phyloP scores from a whole-genome alignment of 2,113 vertebrate species.

The Paralichthys olivaceus region DNA sequence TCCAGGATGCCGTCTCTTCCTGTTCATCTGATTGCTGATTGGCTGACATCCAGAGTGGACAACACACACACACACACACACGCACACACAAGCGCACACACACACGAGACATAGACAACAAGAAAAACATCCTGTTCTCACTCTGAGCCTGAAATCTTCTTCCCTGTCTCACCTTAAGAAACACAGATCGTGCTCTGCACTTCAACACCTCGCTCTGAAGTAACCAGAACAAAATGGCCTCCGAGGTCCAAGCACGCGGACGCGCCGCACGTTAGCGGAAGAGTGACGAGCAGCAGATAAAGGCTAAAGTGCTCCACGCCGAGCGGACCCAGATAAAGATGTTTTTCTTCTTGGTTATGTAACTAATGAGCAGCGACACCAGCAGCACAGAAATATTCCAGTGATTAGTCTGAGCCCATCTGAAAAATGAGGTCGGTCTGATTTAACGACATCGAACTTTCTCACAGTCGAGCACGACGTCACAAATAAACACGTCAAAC shows the following conservation, averaged over 20 bases:
- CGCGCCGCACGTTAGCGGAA: slow-evolving; percentile 14
- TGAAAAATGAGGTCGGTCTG: neutral
- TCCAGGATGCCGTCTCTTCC: slow-evolving; percentile 57
- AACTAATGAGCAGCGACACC: slow-evolving; percentile 15
- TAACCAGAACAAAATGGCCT: slow-evolving; percentile 61
- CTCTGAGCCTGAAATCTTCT: slow-evolving; percentile 2
- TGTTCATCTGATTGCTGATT: slow-evolving; percentile 68
- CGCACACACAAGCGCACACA: slow-evolving; percentile 41
- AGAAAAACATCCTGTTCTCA: slow-evolving; percentile 74
- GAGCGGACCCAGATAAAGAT: slow-evolving; percentile 27
- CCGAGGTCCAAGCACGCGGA: neutral
- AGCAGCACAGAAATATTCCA: neutral
- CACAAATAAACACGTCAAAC: too few species aligned
- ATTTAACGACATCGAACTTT: neutral
- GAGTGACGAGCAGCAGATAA: slow-evolving; percentile 31
- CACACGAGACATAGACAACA: slow-evolving; percentile 44
- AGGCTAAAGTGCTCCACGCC: slow-evolving; percentile 9
- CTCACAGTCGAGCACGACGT: neutral
- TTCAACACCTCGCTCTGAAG: slow-evolving; percentile 13
- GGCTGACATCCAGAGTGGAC: slow-evolving; percentile 64
- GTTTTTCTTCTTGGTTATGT: slow-evolving; percentile 51
- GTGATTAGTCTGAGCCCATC: neutral
- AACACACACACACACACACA: slow-evolving; percentile 21
- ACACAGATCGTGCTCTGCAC: neutral
- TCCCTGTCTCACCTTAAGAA: slow-evolving; percentile 29